Evolutionary conservation across 1,140 invertebrate species (phyloP), one percentile per base, ranked within the genome.

Genomic region (Penaeus chinensis): DNA sequence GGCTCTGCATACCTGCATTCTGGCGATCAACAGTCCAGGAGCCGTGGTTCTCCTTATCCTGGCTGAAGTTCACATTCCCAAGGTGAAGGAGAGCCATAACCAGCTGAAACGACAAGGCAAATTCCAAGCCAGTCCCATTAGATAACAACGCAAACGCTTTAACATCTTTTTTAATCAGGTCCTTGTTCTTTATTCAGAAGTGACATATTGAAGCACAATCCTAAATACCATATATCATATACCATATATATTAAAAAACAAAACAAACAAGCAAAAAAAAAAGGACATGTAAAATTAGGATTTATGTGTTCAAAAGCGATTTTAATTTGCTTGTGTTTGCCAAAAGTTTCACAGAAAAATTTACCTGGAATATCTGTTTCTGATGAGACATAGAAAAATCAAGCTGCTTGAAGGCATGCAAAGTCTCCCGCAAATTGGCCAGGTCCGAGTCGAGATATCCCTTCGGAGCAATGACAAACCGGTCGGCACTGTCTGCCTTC

Each of bases 351-450:
- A 63, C 63, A 20, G 24, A 42, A 32, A 62, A 37, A 85, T 71
- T 76, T 32, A 89, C 89, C 84, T 82, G 60, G 42, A 77, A 85
- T 78, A 89, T 89, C 32, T 86, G 62, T 18, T 77, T 80, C 74
- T 86, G 71, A 54, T 87, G 81, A 42, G 66, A 61, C 0, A 16
- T 27, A 54, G 85, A 85, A 71, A 89, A 86, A 42, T 83, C 78
- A 42, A 89, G 61, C 24, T 87, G 71, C 5, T 84, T 37, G 76
- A 89, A 84, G 13, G 89, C 89, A 47, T 71, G 22, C 3, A 87
- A 47, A 10, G 89, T 89, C 16, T 84, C 82, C 42, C 74, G 47
- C 54, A 89, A 69, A 24, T 82, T 82, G 10, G 71, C 4, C 27
- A 87, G 47, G 63, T 89, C 89, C 27, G 65, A 66, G n/a, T 82